These are phyloP conservation scores for Xenopus laevis DNA, from an alignment of 2,113 vertebrate species.

Conservation along the genomic window DNA sequence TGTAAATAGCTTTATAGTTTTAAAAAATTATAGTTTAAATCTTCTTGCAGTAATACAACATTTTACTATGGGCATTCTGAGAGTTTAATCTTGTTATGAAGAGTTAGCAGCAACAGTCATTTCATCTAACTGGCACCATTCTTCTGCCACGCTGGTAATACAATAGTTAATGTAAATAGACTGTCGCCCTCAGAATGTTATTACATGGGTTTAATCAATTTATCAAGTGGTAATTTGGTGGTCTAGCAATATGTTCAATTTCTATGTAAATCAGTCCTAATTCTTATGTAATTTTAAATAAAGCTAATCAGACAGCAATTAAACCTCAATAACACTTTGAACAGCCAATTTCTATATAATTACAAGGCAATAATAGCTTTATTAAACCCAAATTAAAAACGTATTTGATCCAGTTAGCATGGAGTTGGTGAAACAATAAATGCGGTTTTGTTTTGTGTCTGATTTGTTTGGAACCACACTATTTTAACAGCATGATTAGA, in stretches of 20 bases:
- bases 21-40: too few species aligned
- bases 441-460: slow-evolving; percentile 44
- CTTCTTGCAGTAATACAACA: too few species aligned
- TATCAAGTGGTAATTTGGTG: slow-evolving; percentile 41
- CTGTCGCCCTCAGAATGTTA: slow-evolving; percentile 24
- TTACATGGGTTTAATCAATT: slow-evolving; percentile 39
- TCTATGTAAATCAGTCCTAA: slow-evolving; percentile 45
- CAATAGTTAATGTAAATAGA: slow-evolving; percentile 22
- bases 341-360: slow-evolving; percentile 44
- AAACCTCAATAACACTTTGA: slow-evolving; percentile 45
- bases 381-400: slow-evolving; percentile 46
- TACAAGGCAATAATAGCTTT: slow-evolving; percentile 45
- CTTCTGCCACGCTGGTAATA: neutral
- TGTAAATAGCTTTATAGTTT: too few species aligned
- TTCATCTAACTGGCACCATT: too few species aligned
- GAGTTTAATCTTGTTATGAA: too few species aligned
- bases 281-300: slow-evolving; percentile 46
- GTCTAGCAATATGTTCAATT: slow-evolving; percentile 44
- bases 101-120: too few species aligned
- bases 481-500: slow-evolving; percentile 40
- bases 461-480: slow-evolving; percentile 36
- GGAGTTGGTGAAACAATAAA: slow-evolving; percentile 45
- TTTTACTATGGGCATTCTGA: too few species aligned
- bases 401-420: slow-evolving; percentile 42
- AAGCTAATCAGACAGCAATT: slow-evolving; percentile 46